phyloP scores from a whole-genome alignment of 2,797 vertebrate species.

The Gadopsis marmoratus region DNA sequence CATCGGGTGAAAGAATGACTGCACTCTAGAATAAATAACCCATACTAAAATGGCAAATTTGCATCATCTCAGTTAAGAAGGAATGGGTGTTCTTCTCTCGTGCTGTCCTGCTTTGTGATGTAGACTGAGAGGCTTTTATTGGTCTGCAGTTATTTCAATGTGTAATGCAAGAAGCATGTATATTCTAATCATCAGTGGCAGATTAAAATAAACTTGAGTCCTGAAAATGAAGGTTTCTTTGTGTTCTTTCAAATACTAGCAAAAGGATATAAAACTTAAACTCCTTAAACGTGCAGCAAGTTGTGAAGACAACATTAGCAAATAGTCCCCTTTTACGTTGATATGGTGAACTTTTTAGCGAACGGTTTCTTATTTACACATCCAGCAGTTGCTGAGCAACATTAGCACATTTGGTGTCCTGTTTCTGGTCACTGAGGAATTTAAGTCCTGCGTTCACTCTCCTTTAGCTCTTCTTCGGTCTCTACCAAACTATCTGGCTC shows the following conservation, averaged over 20 bases:
- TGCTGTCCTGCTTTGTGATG: background rate
- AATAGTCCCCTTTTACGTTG: background rate
- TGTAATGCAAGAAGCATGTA: slow-evolving; percentile 2
- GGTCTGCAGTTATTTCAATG: background rate
- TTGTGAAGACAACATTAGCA: background rate
- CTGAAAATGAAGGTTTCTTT: background rate
- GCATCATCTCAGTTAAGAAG: slow-evolving; percentile 5
- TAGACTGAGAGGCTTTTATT: slow-evolving; percentile 17
- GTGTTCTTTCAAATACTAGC: background rate
- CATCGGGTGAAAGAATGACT: background rate
- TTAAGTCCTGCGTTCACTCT: background rate
- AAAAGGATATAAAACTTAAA: too few species aligned
- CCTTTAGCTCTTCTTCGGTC: background rate
- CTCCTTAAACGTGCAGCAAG: too few species aligned
- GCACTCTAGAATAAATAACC: background rate
- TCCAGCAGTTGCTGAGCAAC: background rate
- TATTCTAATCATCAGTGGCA: background rate
- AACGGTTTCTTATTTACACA: background rate
- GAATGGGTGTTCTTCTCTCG: background rate
- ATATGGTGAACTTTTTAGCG: background rate
- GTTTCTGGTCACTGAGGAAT: background rate
- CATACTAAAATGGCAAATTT: background rate
- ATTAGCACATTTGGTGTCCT: background rate
- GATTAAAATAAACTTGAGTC: background rate
- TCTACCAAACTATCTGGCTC: background rate